Base-by-base conservation (phyloP, 2,797 vertebrate species). In the Ctenochaetus hawaiiensis region DNA sequence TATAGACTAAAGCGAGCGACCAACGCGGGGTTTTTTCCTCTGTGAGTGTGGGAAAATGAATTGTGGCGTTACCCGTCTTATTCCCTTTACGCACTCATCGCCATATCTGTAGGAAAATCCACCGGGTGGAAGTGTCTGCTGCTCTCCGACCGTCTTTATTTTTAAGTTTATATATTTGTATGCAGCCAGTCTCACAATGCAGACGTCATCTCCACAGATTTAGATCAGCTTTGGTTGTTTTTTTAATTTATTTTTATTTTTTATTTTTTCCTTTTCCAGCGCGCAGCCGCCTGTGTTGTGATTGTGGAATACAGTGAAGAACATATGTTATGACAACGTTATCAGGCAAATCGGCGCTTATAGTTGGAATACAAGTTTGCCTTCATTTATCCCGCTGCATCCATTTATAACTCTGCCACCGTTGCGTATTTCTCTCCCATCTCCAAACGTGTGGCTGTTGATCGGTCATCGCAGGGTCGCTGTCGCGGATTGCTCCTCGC, bases 201-300 rank as follows among this genome's bases (percentile, higher is more conserved):
- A 91, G 90, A 93, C 92, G 93, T 93, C 91, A 92, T 85, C 83
- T 87, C 64, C 80, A 79, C 82, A 43, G 80, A 86, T 87, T 77
- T 69, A 45, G 77, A 89, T 81, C 83, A 64, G 83, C 72, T 89
- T 88, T 80, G 67, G 82, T 79, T 83, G 45, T 74, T 52, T 63
- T 58, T 64, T 6, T 48, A n/a, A 16, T 14, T 4, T 37, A 8
- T 41, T 9, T 41, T 2, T 41, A 0, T 41, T 2, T 41, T 2
- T 8, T 9, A 11, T 11, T 41, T 41, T 41, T 41, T 41, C 12
- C 11, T 45, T 18, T 20, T 44, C 59, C 47, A 17, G 84, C 64
- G 49, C 77, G 67, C 79, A 52, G 39, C 66, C 65, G 72, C 62
- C 39, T 37, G 45, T 67, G 45, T 63, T 86, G 65, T 81, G 75